phyloP scores from a whole-genome alignment of 2,888 invertebrate species.

The Dermolepida albohirtum region DNA sequence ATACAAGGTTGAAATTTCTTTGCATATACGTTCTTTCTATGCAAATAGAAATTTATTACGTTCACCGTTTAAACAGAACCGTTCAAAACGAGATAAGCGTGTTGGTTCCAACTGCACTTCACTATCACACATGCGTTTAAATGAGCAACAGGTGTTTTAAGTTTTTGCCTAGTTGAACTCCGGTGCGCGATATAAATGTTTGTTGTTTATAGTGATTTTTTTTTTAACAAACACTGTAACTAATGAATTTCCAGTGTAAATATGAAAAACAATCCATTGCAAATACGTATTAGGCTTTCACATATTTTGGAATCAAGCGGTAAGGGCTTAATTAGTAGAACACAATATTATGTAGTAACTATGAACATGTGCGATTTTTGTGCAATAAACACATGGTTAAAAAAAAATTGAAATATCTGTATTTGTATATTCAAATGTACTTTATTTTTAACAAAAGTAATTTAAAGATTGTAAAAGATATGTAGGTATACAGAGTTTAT shows the following conservation, averaged over 20 bases:
- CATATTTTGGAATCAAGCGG: conserved; percentile 7
- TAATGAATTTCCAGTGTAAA: conserved; percentile 16
- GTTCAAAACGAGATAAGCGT: conserved; percentile 32
- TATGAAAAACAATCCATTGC: conserved; percentile 12
- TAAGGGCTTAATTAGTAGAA: not conserved
- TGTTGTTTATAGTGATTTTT: not conserved
- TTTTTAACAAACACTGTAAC: not conserved
- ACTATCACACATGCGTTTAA: conserved; percentile 31
- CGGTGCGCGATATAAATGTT: conserved; percentile 7
- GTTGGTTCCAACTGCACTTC: conserved; percentile 21
- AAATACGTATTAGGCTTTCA: not conserved
- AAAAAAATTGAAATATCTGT: not conserved
- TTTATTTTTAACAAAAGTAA: too few species aligned
- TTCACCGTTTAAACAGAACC: not conserved
- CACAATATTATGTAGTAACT: too few species aligned
- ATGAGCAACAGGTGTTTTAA: conserved; percentile 32
- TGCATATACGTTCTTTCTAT: conserved; percentile 1
- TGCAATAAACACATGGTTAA: conserved; percentile 5
- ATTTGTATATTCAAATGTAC: too few species aligned
- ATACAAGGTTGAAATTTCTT: conserved; percentile 1
- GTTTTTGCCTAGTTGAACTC: not conserved
- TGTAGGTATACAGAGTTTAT: too few species aligned
- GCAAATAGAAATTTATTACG: conserved; percentile 7
- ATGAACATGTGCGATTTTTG: conserved; percentile 1
- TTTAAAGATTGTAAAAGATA: too few species aligned